These are phyloP conservation scores for Pipistrellus pipistrellus DNA, from an alignment of 2,797 vertebrate genomes.

Conservation along the genomic window DNA sequence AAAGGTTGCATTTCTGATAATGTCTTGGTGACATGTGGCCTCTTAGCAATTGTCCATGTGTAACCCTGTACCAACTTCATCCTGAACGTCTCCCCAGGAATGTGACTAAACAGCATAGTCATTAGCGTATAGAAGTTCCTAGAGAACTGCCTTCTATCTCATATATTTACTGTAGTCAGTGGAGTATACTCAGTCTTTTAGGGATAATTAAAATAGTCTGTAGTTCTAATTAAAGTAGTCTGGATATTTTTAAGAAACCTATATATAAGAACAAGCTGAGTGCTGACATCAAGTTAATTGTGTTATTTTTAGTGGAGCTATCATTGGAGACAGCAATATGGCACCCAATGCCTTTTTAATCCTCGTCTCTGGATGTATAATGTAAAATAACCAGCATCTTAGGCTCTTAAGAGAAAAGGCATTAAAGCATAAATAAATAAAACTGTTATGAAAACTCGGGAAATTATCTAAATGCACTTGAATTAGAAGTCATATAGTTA, in stretches of 20 bases:
- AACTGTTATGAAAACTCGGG: slow-evolving; percentile 64
- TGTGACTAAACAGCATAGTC: slow-evolving; percentile 30
- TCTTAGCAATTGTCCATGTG: not conserved
- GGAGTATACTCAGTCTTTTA: slow-evolving; percentile 75
- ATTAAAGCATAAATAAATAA: slow-evolving; percentile 73
- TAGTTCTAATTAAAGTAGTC: slow-evolving; percentile 81
- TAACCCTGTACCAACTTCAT: not conserved
- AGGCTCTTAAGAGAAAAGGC: slow-evolving; percentile 58
- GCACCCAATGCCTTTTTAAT: slow-evolving; percentile 64
- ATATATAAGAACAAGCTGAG: slow-evolving; percentile 83
- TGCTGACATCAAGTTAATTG: slow-evolving; percentile 79
- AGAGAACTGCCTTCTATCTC: slow-evolving; percentile 38
- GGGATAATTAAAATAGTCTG: slow-evolving; percentile 84
- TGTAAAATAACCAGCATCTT: slow-evolving; percentile 74
- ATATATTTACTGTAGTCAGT: slow-evolving; percentile 68
- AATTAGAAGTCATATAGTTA: slow-evolving; percentile 49
- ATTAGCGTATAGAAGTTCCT: slow-evolving; percentile 49
- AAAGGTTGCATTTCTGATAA: slow-evolving; percentile 1
- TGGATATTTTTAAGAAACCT: slow-evolving; percentile 78
- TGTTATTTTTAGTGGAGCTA: slow-evolving; percentile 72
- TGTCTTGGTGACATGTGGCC: not conserved
- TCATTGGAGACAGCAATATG: slow-evolving; percentile 48
- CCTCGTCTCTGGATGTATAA: slow-evolving; percentile 43
- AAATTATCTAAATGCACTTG: slow-evolving; percentile 67
- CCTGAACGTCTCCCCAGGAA: not conserved